Base-by-base conservation (phyloP, 92 coral and sea anemone genomes). In the Porites evermanni region DNA sequence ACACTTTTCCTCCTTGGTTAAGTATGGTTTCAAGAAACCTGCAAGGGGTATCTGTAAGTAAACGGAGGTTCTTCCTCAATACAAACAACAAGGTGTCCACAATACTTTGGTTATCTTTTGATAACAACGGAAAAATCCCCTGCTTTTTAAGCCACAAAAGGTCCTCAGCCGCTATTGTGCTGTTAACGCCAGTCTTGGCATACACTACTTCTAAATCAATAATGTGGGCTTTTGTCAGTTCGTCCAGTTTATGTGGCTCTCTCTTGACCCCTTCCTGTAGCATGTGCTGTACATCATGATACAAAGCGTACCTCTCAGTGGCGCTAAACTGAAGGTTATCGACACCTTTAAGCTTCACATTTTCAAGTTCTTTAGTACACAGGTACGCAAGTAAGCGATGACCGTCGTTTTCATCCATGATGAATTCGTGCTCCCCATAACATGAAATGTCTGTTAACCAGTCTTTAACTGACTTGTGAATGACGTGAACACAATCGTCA, bases 381-480 rank as follows among this genome's bases (percentile, higher is more conserved):
- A 90, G 75, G 29, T 56, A 47, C 9, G 83, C 75, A 17, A 92
- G 93, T 8, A 78, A 50, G 24, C 72, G 50, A 19, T 92, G 88
- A 17, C 95, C 95, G 24, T 86, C 59, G 2, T 53, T 72, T 75
- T 82, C 91, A 1, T 86, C 79, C 56, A 81, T 67, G 52, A 74
- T 69, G 47, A 74, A 88, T 11, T 65, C 66, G 17, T 84, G 94
- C n/a, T 66, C 59, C 0, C 73, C 86, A 81, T 69, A 82, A 63
- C 50, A 47, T 1, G 71, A 23, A 12, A 0, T 18, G 18, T 65
- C 65, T 2, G 75, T 86, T 16, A 92, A 83, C 95, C 93, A 92
- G 38, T 92, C 95, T 7, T 73, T 77, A 53, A 92, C 76, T 9
- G 95, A 92, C 77, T 92, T 92, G 72, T 92, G 95, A 69, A 89